Percentiles rank a stretch among this genome's conserved stretches.
Conservation (phyloP, 2,888 invertebrate genomes). For the Steromphala cineraria region DNA sequence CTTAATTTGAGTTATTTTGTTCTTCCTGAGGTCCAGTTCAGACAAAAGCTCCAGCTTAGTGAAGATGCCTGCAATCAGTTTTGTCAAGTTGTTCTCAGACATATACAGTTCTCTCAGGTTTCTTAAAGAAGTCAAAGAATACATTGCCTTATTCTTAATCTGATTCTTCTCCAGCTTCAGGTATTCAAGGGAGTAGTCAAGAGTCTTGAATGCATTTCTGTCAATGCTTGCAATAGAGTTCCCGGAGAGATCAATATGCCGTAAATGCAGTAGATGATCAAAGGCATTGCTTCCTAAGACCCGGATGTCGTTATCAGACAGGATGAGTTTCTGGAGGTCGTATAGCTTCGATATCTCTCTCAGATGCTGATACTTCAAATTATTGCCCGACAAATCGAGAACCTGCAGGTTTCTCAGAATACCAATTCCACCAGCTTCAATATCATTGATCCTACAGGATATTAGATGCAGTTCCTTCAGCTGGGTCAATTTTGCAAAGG, state of each 20-base stretch:
- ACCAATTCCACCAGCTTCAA: conserved; percentile 34
- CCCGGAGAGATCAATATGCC: conserved; percentile 10
- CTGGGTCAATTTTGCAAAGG: conserved; percentile 29
- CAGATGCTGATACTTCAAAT: conserved; percentile 25
- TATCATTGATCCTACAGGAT: conserved; percentile 35
- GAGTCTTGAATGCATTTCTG: conserved; percentile 26
- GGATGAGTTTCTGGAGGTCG: conserved; percentile 29
- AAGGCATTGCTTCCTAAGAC: conserved; percentile 26
- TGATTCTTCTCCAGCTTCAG: conserved; percentile 27
- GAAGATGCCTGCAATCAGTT: conserved; percentile 12
- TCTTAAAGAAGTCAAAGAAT: conserved; percentile 16
- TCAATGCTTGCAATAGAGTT: conserved; percentile 29
- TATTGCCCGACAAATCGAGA: conserved; percentile 27
- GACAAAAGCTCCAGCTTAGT: conserved; percentile 22
- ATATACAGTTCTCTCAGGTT: conserved; percentile 38
- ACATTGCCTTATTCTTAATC: conserved; percentile 25
- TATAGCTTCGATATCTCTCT: conserved; percentile 26
- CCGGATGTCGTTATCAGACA: conserved; percentile 31
- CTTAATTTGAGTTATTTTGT: conserved; percentile 26
- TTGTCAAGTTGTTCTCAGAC: conserved; percentile 27
- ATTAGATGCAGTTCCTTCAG: conserved; percentile 38
- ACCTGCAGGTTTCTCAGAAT: conserved; percentile 30
- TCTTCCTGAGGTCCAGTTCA: conserved; percentile 30
- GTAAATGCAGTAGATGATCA: conserved; percentile 28
- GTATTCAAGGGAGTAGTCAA: conserved; percentile 31